Evolutionary conservation across 2,888 invertebrate species (phyloP).

Genomic region (Aleiodes leptofemur): DNA sequence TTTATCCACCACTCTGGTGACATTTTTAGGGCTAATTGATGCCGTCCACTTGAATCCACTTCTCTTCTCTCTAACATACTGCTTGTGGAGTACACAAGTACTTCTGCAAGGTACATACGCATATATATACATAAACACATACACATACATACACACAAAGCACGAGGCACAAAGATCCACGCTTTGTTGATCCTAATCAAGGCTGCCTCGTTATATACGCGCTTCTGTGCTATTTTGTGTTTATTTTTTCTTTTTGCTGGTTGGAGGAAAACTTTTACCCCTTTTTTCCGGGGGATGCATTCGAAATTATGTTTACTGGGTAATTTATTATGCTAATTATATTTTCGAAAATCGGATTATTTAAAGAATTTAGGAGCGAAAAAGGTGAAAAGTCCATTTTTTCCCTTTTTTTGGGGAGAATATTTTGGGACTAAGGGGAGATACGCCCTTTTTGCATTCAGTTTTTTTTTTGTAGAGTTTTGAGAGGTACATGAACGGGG

Average conservation of each 20-base stretch:
- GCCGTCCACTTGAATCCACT: constrained; percentile 19
- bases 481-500: no score
- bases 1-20: background rate
- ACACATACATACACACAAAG: no score
- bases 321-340: constrained; percentile 70
- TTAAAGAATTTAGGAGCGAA: no score
- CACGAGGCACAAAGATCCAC: constrained; percentile 4
- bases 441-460: no score
- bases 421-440: no score
- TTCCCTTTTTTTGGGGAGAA: no score
- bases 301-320: constrained; percentile 58
- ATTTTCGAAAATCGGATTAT: constrained; percentile 50
- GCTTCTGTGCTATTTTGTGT: constrained; percentile 1
- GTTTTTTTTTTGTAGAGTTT: no score
- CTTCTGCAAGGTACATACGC: background rate
- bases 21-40: constrained; percentile 37
- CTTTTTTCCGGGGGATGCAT: no score
- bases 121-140: no score
- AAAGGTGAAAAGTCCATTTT: no score
- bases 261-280: background rate
- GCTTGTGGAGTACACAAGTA: no score
- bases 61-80: background rate
- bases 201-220: constrained; percentile 56
- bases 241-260: constrained; percentile 1
- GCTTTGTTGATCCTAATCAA: constrained; percentile 62